phyloP scores from a whole-genome alignment of 2,113 vertebrate species.

The Myanophis thanlyinensis region DNA sequence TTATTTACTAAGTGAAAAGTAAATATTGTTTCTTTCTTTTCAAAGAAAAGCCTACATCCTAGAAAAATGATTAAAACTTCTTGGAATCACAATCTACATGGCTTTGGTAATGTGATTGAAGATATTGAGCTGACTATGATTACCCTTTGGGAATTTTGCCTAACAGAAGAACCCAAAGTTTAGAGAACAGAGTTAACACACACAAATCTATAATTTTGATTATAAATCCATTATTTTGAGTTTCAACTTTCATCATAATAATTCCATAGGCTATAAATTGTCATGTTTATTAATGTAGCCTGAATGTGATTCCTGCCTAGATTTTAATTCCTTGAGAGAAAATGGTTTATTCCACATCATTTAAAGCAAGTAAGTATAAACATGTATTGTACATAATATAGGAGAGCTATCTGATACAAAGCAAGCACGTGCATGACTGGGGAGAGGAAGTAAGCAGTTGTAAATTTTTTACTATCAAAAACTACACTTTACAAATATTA shows the following conservation, averaged over 20 bases:
- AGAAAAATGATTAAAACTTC: background rate
- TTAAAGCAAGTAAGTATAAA: conserved; percentile 8
- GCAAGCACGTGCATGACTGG: conserved; percentile 54
- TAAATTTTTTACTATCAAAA: conserved; percentile 55
- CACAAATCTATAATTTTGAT: background rate
- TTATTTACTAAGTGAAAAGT: background rate
- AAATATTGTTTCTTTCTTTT: background rate
- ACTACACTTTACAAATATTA: background rate
- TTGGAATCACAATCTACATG: background rate
- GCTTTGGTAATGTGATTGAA: background rate
- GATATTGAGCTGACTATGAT: background rate
- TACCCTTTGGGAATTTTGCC: background rate
- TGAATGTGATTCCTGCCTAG: background rate
- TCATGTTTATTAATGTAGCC: background rate
- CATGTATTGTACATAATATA: conserved; percentile 1
- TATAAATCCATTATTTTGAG: background rate
- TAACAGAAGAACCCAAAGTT: background rate
- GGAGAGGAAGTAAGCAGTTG: conserved; percentile 58
- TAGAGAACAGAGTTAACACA: conserved; percentile 11
- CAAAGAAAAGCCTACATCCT: background rate
- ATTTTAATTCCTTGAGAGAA: background rate
- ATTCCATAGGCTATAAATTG: background rate
- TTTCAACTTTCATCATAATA: background rate
- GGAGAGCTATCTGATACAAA: conserved; percentile 39
- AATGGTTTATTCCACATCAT: conserved; percentile 36